Conservation (phyloP, 2,113 vertebrate genomes). For the Puffinus mauretanicus region DNA sequence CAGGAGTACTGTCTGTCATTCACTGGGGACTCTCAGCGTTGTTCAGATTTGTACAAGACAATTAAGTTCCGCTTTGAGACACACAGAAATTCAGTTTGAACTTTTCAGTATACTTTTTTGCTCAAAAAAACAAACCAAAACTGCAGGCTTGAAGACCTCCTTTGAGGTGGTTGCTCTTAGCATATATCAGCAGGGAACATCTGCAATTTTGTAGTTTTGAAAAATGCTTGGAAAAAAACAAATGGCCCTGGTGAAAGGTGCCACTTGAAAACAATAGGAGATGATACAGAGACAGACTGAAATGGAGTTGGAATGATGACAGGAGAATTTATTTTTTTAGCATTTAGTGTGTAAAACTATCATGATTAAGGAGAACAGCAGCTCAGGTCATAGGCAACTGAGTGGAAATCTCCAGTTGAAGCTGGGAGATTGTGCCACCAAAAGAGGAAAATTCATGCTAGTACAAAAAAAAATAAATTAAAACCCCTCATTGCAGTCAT, state of each 20-base stretch:
- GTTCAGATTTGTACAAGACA: not conserved
- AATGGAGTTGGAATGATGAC: not conserved
- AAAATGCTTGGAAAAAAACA: not conserved
- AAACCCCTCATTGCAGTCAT: not conserved
- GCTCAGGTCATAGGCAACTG: not conserved
- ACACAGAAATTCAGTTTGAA: not conserved
- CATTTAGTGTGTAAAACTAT: not conserved
- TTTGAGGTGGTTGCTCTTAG: slow-evolving; percentile 17
- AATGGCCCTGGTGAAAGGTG: not conserved
- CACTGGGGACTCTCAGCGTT: not conserved
- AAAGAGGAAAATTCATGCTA: not conserved
- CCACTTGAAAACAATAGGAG: not conserved
- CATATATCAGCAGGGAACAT: not conserved
- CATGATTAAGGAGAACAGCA: not conserved
- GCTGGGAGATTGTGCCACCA: not conserved
- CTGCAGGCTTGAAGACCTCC: not conserved
- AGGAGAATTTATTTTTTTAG: not conserved
- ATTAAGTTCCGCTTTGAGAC: not conserved
- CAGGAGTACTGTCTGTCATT: not conserved
- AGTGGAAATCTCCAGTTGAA: not conserved
- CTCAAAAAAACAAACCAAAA: not conserved
- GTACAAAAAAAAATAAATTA: not conserved
- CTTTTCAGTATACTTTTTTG: not conserved
- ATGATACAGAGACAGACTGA: not conserved
- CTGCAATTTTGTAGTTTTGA: not conserved